Evolutionary conservation across 2,113 vertebrate genomes (phyloP).

Genomic region (Albula glossodonta): DNA sequence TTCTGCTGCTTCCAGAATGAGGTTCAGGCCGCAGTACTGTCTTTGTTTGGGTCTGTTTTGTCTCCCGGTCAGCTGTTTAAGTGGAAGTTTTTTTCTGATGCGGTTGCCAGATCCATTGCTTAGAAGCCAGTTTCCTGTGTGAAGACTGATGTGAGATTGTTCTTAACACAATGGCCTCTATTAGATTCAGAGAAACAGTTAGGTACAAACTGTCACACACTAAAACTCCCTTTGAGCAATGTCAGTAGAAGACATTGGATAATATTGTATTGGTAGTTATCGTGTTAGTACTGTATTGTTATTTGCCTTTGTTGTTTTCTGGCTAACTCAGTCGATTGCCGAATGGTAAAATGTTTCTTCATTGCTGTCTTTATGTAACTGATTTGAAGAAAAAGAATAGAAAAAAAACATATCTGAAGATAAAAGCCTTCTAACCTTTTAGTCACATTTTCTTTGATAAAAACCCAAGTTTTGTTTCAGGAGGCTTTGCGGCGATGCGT

Average conservation of each 20-base stretch:
- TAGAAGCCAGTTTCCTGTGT: not conserved
- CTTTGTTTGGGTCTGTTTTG: not conserved
- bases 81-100: not conserved
- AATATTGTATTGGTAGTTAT: not conserved
- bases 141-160: not conserved
- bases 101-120: not conserved
- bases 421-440: not conserved
- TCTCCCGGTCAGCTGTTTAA: not conserved
- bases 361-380: not conserved
- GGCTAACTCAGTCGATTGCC: not conserved
- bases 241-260: not conserved
- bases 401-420: not conserved
- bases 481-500: not conserved
- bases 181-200: not conserved
- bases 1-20: not conserved
- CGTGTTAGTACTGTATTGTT: not conserved
- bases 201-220: not conserved
- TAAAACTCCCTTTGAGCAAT: no score
- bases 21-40: not conserved
- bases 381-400: not conserved
- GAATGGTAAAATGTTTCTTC: not conserved
- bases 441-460: not conserved
- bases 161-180: conserved; percentile 10
- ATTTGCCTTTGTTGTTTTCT: no score
- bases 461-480: not conserved